Base-by-base conservation (phyloP, 2,888 invertebrate genomes). In the Volucella zonaria region DNA sequence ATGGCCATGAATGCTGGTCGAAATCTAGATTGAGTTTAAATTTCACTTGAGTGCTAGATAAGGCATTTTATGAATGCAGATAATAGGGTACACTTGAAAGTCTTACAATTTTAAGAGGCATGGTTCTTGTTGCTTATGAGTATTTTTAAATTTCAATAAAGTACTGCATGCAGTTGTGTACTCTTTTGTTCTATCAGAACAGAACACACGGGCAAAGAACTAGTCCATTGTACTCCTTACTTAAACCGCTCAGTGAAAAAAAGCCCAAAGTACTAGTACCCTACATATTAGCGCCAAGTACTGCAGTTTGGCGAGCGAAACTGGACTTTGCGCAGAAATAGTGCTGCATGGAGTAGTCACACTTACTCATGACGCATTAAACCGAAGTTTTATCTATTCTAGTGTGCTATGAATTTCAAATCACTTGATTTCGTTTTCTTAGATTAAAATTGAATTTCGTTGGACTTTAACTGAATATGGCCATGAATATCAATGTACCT, bases 1-100 rank as follows among this genome's bases (percentile, higher is more conserved):
- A 23, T 71, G 71, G 49, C 40, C 71, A 61, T 71, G 71, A 61
- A 71, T 71, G 9, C 18, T 70, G 58, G 15, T 52, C 70, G n/a
- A 58, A 70, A 70, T 70, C 58, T 58, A 59, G 40, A 18, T 18
- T 51, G 23, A 18, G 18, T 58, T 70, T 12, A 2, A 49, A 43
- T 71, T 59, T 70, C 54, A 68, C 68, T 54, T 15, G 11, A 52
- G 45, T 45, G 45, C 6, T 42, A 15, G 15, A 14, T 18, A 66
- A 45, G 31, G 45, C 52, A 38, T 31, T 14, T 11, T 23, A 15
- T 14, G 18, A n/a, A 42, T n/a, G 18, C 38, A 14, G 18, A n/a
- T 8, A 49, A 51, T 51, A 18, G 23, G 52, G 51, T 43, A 38
- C 43, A 54, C 6, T 49, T 31, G 8, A 31, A 31, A 31, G 31